Conservation (phyloP, 2,113 vertebrate genomes). For the Oenanthe melanoleuca region DNA sequence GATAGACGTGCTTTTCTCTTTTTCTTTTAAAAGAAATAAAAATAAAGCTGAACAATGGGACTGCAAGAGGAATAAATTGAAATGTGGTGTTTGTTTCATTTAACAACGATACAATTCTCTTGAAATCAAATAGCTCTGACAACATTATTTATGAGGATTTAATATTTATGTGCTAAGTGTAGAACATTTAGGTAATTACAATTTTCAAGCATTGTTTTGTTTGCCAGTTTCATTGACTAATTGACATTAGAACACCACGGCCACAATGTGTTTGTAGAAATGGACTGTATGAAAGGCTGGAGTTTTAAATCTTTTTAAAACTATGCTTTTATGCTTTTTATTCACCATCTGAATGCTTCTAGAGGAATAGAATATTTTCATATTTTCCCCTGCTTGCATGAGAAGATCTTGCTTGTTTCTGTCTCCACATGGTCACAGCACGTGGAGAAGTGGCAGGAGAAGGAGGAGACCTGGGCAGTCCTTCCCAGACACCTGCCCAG, state of each 20-base stretch:
- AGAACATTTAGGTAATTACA: slow-evolving; percentile 26
- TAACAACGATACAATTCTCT: background rate
- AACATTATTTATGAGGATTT: slow-evolving; percentile 40
- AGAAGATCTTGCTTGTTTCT: background rate
- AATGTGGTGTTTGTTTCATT: background rate
- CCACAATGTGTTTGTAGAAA: background rate
- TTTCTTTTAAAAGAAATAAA: slow-evolving; percentile 42
- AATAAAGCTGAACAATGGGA: slow-evolving; percentile 28
- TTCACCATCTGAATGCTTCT: background rate
- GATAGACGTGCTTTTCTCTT: slow-evolving; percentile 44
- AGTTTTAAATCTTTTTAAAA: background rate
- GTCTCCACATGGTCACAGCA: background rate
- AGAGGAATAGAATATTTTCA: background rate
- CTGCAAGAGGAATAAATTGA: slow-evolving; percentile 7
- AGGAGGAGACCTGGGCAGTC: background rate
- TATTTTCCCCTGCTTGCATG: background rate
- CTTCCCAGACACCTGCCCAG: background rate
- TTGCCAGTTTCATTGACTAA: slow-evolving; percentile 11
- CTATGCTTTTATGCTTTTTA: background rate
- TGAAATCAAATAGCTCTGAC: slow-evolving; percentile 30
- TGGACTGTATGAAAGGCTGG: background rate
- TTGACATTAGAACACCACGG: background rate
- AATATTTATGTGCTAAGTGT: slow-evolving; percentile 28
- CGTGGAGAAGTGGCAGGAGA: accelerated
- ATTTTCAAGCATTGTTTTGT: background rate